Evolutionary conservation across 1,140 invertebrate genomes (phyloP), one percentile per base, ranked within the genome.

Genomic region (Oryctes rhinoceros): DNA sequence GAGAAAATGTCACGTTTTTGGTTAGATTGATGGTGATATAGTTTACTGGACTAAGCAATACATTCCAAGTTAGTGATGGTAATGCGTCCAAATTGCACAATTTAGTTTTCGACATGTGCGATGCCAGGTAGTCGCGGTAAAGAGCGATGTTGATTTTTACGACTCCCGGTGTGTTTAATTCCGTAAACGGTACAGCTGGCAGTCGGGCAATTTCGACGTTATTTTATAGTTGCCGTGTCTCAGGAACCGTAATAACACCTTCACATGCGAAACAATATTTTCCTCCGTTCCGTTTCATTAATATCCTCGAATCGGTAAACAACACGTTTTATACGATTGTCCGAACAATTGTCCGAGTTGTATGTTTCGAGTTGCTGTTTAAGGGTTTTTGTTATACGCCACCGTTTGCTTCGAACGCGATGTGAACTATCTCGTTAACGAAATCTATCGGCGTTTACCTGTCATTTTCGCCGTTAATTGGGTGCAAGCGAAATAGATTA

Each of bases 241-340:
- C 53, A 13, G 53, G 13, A 62, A 30, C 4, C 24, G 18, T 67
- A 67, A 67, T 67, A 67, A 67, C 65, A 67, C 65, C 65, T 67
- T 67, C 65, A 35, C 65, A 67, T 67, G 65, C 65, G 65, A 67
- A 67, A 67, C 65, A 67, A 67, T 67, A 67, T 67, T 67, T 67
- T 67, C 39, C 39, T 44, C 9, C 65, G 65, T 67, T 67, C 65
- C 65, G 30, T 67, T 67, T 67, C 65, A 67, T 67, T 67, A 67
- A 67, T 67, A 67, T 67, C 65, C 1, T 67, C 7, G 20, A 67
- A 18, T 67, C 18, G 5, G 20, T 35, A 67, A 67, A 67, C 65
- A 67, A 4, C n/a, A 18, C 10, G 18, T 18, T 24, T 67, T 67
- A 67, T 35, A 13, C 18, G 65, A 13, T 4, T 67, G 65, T n/a